Base-by-base conservation (phyloP, 2,113 vertebrate species). In the Centropus unirufus region DNA sequence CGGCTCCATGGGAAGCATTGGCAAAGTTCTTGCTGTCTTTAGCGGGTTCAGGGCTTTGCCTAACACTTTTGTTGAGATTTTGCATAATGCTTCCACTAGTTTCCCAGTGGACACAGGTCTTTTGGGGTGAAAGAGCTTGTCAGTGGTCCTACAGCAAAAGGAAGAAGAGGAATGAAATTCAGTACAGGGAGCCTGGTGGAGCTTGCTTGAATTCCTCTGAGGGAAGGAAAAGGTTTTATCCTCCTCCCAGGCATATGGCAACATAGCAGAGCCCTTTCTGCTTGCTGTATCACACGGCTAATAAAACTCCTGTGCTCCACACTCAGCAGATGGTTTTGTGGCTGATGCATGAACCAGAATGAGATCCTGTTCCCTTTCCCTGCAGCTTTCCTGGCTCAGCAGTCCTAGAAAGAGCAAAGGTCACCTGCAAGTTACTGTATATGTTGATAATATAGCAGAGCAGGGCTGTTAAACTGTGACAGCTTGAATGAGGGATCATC, bases 291-390 rank as follows among this genome's bases (percentile, higher is more conserved):
- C 82, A 87, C 34, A 40, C 4, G 22, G 76, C 83, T 90, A 90
- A 95, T 95, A 96, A 94, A 96, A 94, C 66, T 95, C 69, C 91
- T 2, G 42, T 75, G 69, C 85, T 82, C 80, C 86, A 72, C 44
- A 18, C 77, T 69, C 70, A 64, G 62, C 93, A 95, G 87, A 87
- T 91, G 85, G 89, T 80, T 94, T 93, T 97, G 88, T 75, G 72
- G 76, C 88, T 93, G 92, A 91, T 87, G 86, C 82, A 85, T 20
- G 78, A 92, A 93, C 44, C 90, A 96, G 90, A 89, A 77, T 49
- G 47, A 75, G 83, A 87, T 93, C 83, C 69, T 70, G 34, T 91
- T 94, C 86, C 80, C 74, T 84, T 73, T 92, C 70, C 58, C 62
- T 1, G 20, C 83, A 87, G 91, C 51, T 95, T 94, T 92, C 54